Evolutionary conservation across 2,888 invertebrate species (phyloP), one percentile per base, ranked within the genome.

Genomic region (Chymomyza procnemis): DNA sequence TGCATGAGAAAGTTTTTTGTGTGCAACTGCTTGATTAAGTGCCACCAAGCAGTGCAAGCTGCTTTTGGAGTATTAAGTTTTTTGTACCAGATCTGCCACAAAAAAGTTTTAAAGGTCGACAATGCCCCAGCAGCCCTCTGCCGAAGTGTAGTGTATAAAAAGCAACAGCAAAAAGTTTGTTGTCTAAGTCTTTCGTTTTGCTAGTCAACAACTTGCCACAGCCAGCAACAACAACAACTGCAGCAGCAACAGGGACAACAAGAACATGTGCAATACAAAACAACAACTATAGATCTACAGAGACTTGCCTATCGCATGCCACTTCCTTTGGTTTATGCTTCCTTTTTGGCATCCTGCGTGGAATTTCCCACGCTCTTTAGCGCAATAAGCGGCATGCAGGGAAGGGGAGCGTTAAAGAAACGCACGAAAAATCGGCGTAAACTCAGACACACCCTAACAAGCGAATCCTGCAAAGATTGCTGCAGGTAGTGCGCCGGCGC

Each of bases 111-210:
- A 30, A 3, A 30, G 6, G 6, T 41, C 12, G 0, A 41, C 12
- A 41, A 41, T 41, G 12, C 34, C 12, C 34, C 34, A 12, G 9
- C 3, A 12, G 12, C 34, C 9, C 34, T 41, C 1, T 41, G 12
- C 12, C 3, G n/a, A n/a, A n/a, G n/a, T 41, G 3, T 12, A 41
- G 34, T 9, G 34, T 41, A 41, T 41, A 12, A 26, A 60, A 57
- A 46, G 60, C 60, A 62, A 65, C 61, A n/a, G 58, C 16, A 54
- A 72, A 69, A 76, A 78, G 78, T 76, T 76, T 62, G 75, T 73
- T 76, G 72, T 75, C 64, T 77, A 78, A 78, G 76, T 77, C 75
- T 67, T 78, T 77, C 21, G 54, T 54, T 54, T 54, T 4, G 21
- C 54, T 41, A 41, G 34, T 41, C 16, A 50, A 50, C 48, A 50